Percentiles rank a stretch among this genome's conserved stretches.
phyloP scores from a whole-genome alignment of 2,797 vertebrate genomes.

The Fundulus diaphanus region DNA sequence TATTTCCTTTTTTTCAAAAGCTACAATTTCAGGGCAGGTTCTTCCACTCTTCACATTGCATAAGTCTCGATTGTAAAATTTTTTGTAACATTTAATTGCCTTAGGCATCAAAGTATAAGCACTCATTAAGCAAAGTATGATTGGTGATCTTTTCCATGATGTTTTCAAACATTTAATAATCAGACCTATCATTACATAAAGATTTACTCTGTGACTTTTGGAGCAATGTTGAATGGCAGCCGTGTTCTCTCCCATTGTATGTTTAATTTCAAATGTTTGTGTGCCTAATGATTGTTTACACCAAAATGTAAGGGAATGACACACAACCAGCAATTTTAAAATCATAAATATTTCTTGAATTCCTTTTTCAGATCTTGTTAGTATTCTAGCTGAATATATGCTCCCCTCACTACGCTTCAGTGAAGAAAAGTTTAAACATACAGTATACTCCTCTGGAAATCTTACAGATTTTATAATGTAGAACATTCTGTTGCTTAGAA shows the following conservation, averaged over 20 bases:
- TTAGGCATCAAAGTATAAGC: background rate
- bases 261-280: slow-evolving; percentile 3
- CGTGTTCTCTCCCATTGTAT: background rate
- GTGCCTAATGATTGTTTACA: slow-evolving; percentile 1
- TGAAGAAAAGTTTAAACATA: background rate
- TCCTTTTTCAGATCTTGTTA: background rate
- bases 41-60: background rate
- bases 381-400: background rate
- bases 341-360: background rate
- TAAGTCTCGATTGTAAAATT: background rate
- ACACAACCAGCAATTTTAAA: background rate
- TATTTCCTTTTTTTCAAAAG: background rate
- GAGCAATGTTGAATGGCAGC: background rate
- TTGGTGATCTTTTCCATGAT: background rate
- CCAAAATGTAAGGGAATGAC: background rate
- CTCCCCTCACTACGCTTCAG: background rate
- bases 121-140: background rate
- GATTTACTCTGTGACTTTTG: background rate
- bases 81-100: background rate
- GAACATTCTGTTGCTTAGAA: background rate
- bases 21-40: background rate
- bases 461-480: background rate
- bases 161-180: background rate
- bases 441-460: background rate
- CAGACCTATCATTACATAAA: background rate